Evolutionary conservation across 2,797 vertebrate species (phyloP), one percentile per base, ranked within the genome.

Genomic region (Lithobates sylvaticus): DNA sequence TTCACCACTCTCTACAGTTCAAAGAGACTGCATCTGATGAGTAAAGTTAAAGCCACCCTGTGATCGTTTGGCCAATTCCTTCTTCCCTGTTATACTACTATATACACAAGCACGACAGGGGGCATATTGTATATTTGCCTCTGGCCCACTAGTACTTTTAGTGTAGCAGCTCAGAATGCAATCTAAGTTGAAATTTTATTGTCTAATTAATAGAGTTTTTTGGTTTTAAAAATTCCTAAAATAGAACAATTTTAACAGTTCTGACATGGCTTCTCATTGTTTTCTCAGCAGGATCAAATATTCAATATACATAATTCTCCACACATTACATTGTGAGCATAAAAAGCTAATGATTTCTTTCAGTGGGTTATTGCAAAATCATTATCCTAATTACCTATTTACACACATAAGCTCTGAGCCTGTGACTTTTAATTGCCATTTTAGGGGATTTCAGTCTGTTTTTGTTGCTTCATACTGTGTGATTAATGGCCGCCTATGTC

Each of bases 331-430:
- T 72, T 72, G 39, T 36, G n/a, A 61, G 36, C 79, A 81, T 81
- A 81, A 81, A 79, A 81, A 61, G 79, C 23, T 81, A 81, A 81
- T 81, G 69, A 73, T 73, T 39, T 73, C 29, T 81, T 81, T 81
- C 39, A 73, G 47, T 61, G 79, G 69, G 32, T 81, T 81, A 81
- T 73, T 61, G 69, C 79, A 81, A 73, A 81, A 81, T 81, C 69
- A 73, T 81, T 81, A 81, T 32, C 21, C 79, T 81, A 81, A 81
- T 81, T 81, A 81, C 58, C 79, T 81, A 81, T 81, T 81, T 81
- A 81, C 79, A 81, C 29, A 81, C 47, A 71, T 67, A 26, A 47
- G 70, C 69, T 71, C 50, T 81, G 58, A 50, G 32, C 54, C 68
- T 73, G n/a, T 81, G 69, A 26, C 79, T 72, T 81, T 73, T 81